These are phyloP conservation scores for Drosophila planitibia DNA, from an alignment of 2,888 invertebrate species.

Conservation along the genomic window DNA sequence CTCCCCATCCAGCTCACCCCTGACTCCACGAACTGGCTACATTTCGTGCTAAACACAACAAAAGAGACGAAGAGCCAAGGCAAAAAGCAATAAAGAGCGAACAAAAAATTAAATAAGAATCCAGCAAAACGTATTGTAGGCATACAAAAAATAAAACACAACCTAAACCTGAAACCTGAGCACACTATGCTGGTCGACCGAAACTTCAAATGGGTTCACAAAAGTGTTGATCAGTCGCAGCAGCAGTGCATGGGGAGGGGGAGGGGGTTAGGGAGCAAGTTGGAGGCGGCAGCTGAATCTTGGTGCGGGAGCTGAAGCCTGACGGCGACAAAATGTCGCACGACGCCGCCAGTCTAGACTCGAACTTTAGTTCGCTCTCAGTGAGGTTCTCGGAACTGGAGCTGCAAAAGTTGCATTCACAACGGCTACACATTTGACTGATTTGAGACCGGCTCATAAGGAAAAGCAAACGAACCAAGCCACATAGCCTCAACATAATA, in stretches of 20 bases:
- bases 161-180: slow-evolving; percentile 79
- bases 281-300: slow-evolving; percentile 8
- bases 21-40: slow-evolving; percentile 40
- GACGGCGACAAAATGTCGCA: slow-evolving; percentile 78
- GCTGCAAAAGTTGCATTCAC: slow-evolving; percentile 51
- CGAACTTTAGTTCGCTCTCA: slow-evolving; percentile 13
- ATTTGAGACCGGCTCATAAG: slow-evolving; percentile 51
- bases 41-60: slow-evolving; percentile 72
- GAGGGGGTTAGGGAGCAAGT: slow-evolving; percentile 1
- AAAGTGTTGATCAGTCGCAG: slow-evolving; percentile 50
- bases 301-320: slow-evolving; percentile 35
- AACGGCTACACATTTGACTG: slow-evolving; percentile 41
- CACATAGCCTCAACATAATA: slow-evolving; percentile 40
- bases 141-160: slow-evolving; percentile 50
- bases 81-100: slow-evolving; percentile 49
- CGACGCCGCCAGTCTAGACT: slow-evolving; percentile 53
- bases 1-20: neutral
- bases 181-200: slow-evolving; percentile 69
- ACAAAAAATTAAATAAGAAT: slow-evolving; percentile 47
- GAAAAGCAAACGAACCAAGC: slow-evolving; percentile 39
- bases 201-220: slow-evolving; percentile 52
- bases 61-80: slow-evolving; percentile 56
- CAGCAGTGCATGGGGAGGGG: neutral
- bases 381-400: slow-evolving; percentile 48
- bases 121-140: slow-evolving; percentile 51